phyloP scores from a whole-genome alignment of 2,888 invertebrate species.

The Cepaea hortensis region DNA sequence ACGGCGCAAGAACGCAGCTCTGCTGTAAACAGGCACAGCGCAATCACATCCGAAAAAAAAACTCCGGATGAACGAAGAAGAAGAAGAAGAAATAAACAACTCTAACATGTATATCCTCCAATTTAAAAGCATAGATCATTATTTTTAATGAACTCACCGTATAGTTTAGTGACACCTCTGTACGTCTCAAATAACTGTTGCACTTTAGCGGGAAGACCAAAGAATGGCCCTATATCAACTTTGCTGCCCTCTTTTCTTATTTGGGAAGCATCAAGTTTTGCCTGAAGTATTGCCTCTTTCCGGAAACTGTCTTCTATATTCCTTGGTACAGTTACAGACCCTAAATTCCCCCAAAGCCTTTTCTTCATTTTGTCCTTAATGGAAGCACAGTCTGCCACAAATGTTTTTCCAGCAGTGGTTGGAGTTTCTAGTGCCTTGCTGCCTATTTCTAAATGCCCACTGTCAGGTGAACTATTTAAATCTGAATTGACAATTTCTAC shows the following conservation, averaged over 20 bases:
- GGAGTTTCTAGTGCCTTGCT: not conserved
- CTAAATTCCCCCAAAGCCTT: conserved; percentile 62
- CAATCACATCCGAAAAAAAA: too few species aligned
- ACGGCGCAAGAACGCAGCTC: too few species aligned
- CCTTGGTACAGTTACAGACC: conserved; percentile 52
- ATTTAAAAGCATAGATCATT: not conserved
- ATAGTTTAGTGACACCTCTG: conserved; percentile 87
- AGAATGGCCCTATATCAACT: conserved; percentile 80
- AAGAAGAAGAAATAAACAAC: too few species aligned
- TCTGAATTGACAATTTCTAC: not conserved
- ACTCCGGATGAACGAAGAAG: too few species aligned
- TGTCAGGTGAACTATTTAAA: not conserved
- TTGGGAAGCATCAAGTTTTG: conserved; percentile 60
- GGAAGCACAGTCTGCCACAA: conserved; percentile 37
- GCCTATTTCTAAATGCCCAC: not conserved
- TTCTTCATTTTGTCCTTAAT: conserved; percentile 62
- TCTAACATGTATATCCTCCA: too few species aligned
- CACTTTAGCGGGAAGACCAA: conserved; percentile 86
- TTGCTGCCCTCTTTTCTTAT: conserved; percentile 55
- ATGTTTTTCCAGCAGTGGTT: conserved; percentile 1
- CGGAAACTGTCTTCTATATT: conserved; percentile 55
- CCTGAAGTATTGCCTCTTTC: conserved; percentile 58
- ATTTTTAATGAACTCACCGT: conserved; percentile 81
- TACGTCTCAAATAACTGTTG: conserved; percentile 84
- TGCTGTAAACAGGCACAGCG: too few species aligned